Base-by-base conservation (phyloP, 2,797 vertebrate species). In the Sebastes itinus region DNA sequence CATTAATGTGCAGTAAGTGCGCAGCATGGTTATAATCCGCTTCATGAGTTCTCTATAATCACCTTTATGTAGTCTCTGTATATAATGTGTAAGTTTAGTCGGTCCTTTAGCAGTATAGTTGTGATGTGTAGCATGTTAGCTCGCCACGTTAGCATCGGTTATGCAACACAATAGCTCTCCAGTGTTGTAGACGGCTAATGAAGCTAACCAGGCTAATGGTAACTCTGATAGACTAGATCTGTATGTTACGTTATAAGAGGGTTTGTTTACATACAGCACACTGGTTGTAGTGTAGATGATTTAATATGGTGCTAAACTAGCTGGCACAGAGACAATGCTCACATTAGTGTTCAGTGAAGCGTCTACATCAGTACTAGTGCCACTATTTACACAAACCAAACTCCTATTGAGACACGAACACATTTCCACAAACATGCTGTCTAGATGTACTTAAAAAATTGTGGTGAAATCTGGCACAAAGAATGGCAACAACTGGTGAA, bases 111-210 rank as follows among this genome's bases (percentile, higher is more conserved):
- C 1, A 11, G 1, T n/a, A 3, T 6, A 14, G 2, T 25, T 3
- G 4, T 46, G 2, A 5, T 5, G 38, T 64, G 2, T 54, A 56
- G 46, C 14, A 16, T 0, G 20, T 67, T 91, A 83, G 76, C 80
- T 78, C 55, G 52, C 83, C 83, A 79, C 76, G 91, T 78, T 92
- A 93, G 89, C 86, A 46, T 2, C 33, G 58, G 79, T 92, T 87
- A 84, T 87, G 84, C 88, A 93, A 93, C 89, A 92, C 92, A 93
- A 93, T 88, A 56, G 88, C 9, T 49, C 59, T 49, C 56, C 32
- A 33, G 56, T 55, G 52, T 27, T 54, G 54, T 46, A 28, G 23
- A 46, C 9, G 28, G 56, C 32, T 16, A 6, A 1, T 0, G 3
- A 66, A 49, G 83, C 84, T 80, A 80, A 77, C 79, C 76, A 35